Evolutionary conservation across 2,888 invertebrate genomes (phyloP).

Genomic region (Eupithecia abbreviata): DNA sequence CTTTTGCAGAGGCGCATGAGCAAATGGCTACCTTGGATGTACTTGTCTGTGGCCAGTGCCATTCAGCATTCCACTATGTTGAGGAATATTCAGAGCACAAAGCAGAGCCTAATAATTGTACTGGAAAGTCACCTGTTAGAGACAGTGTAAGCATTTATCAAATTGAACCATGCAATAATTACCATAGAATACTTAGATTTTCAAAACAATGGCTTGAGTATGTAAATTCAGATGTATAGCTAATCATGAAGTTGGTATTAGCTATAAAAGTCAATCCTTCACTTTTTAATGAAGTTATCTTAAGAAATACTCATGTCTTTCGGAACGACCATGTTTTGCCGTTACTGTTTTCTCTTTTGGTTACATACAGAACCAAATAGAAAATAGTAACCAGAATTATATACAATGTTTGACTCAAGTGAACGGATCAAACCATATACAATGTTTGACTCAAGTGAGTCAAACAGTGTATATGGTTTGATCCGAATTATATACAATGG

Average conservation of each 20-base stretch:
- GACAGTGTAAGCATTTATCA: constrained; percentile 83
- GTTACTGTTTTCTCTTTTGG: too few species aligned
- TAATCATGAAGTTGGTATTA: neutral
- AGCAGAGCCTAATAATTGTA: constrained; percentile 80
- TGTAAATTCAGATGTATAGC: neutral
- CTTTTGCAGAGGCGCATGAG: constrained; percentile 87
- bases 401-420: too few species aligned
- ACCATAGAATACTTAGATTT: neutral
- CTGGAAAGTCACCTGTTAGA: constrained; percentile 85
- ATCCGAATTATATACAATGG: too few species aligned
- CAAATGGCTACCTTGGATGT: constrained; percentile 90
- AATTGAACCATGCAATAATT: neutral
- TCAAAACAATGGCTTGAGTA: neutral
- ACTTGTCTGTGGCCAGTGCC: constrained; percentile 92
- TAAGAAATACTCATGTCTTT: too few species aligned
- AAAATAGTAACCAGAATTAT: too few species aligned
- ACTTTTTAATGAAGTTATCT: too few species aligned
- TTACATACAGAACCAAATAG: too few species aligned
- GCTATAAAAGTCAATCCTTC: neutral
- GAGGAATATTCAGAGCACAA: constrained; percentile 91
- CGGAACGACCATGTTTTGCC: too few species aligned
- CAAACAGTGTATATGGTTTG: too few species aligned
- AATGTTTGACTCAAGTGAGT: too few species aligned
- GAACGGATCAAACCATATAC: too few species aligned
- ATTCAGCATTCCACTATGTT: constrained; percentile 90